Percentiles rank a stretch among this genome's conserved stretches.
Conservation (phyloP, 1,140 invertebrate genomes). For the Drosophila burlai region DNA sequence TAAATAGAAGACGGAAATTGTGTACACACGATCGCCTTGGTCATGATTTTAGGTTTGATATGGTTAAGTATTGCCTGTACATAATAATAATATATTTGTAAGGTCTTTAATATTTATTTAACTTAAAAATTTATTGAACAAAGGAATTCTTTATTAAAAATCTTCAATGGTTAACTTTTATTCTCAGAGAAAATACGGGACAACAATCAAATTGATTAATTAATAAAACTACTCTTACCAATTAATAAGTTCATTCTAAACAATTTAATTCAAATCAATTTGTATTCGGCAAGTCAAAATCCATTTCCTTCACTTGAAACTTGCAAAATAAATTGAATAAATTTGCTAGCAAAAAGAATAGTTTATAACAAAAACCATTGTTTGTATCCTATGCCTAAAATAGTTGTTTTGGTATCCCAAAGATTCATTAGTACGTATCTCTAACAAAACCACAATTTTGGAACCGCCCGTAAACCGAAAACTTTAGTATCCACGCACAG, state of each 20-base stretch:
- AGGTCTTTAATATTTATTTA: too few relatives aligned
- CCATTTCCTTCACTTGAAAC: neutral
- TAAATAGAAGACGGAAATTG: constrained; percentile 7
- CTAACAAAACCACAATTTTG: constrained; percentile 26
- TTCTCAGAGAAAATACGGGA: neutral
- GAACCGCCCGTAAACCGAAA: constrained; percentile 3
- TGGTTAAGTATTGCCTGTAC: too few relatives aligned
- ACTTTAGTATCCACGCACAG: constrained; percentile 36
- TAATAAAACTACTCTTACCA: neutral
- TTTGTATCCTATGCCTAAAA: too few relatives aligned
- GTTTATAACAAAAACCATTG: too few relatives aligned
- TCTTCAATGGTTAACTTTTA: neutral
- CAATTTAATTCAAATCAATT: constrained; percentile 2
- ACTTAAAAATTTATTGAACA: neutral
- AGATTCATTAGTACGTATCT: constrained; percentile 1
- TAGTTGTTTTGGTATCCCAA: neutral
- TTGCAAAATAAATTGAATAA: neutral
- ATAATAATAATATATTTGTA: too few relatives aligned
- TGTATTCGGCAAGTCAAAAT: neutral
- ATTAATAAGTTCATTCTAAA: neutral
- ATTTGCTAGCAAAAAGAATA: neutral
- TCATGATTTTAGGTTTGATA: neutral
- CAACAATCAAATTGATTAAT: neutral
- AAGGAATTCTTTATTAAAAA: neutral
- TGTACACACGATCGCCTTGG: too few relatives aligned